These are phyloP conservation scores for Perizoma affinitatum DNA, from an alignment of 2,888 invertebrate species.

Conservation along the genomic window DNA sequence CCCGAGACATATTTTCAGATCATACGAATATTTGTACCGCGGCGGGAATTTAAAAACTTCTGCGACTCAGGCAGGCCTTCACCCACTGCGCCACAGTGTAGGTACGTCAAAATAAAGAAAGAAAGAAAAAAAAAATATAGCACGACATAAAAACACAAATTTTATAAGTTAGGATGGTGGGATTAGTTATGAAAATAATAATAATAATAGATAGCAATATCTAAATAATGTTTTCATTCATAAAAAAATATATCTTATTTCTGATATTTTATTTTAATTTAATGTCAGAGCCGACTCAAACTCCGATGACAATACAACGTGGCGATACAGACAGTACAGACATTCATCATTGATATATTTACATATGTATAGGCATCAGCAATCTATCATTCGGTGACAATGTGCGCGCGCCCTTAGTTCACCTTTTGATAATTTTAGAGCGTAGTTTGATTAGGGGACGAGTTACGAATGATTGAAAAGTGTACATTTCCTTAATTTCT, in stretches of 20 bases:
- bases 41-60: no score
- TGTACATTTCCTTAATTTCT: not conserved
- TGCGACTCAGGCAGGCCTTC: no score
- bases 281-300: conserved; percentile 41
- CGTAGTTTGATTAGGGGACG: conserved; percentile 20
- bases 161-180: no score
- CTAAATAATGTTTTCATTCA: conserved; percentile 28
- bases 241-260: conserved; percentile 28
- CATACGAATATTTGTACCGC: no score
- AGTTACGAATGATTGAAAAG: conserved; percentile 15
- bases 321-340: conserved; percentile 37
- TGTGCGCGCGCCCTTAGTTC: conserved; percentile 61
- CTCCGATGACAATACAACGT: conserved; percentile 47
- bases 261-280: conserved; percentile 40
- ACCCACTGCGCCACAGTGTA: no score
- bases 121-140: no score
- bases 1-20: no score
- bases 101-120: no score
- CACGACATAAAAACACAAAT: no score
- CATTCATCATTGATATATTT: conserved; percentile 65
- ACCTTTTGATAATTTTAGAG: conserved; percentile 48
- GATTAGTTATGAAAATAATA: no score
- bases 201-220: no score
- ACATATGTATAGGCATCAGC: conserved; percentile 76
- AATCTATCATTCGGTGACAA: conserved; percentile 75